Evolutionary conservation across 2,888 invertebrate species (phyloP).

Genomic region (Caenorhabditis japonica): DNA sequence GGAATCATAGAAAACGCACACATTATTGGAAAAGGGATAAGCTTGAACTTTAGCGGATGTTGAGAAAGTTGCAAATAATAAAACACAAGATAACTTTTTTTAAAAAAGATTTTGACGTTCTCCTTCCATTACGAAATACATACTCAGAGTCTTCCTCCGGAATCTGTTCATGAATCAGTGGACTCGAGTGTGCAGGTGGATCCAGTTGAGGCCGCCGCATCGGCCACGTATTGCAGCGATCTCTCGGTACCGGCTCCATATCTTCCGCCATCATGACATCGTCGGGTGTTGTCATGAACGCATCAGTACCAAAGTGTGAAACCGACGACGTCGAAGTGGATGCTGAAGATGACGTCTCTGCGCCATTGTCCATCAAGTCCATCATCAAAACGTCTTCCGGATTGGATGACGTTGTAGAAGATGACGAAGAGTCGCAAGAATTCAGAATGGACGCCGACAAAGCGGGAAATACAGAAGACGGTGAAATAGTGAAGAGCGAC

Average conservation of each 20-base stretch:
- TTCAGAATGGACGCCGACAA: too few species aligned
- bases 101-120: too few species aligned
- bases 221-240: constrained; percentile 97
- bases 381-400: constrained; percentile 29
- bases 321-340: constrained; percentile 45
- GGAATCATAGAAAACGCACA: neutral
- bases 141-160: constrained; percentile 71
- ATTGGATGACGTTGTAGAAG: constrained; percentile 12
- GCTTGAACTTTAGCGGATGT: too few species aligned
- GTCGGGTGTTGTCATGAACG: constrained; percentile 32
- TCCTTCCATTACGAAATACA: too few species aligned
- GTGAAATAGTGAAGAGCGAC: neutral
- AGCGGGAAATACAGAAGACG: neutral
- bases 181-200: constrained; percentile 57
- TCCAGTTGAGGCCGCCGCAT: constrained; percentile 80
- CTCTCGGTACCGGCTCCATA: constrained; percentile 66
- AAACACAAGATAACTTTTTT: too few species aligned
- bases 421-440: constrained; percentile 7
- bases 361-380: constrained; percentile 26
- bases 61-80: neutral
- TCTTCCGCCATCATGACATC: constrained; percentile 57
- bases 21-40: too few species aligned
- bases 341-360: constrained; percentile 26
- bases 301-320: constrained; percentile 31
- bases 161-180: constrained; percentile 72